Percentiles rank a stretch among this genome's conserved stretches.
These are phyloP conservation scores for Acronicta aceris DNA, from an alignment of 2,888 invertebrate species.

Conservation along the genomic window DNA sequence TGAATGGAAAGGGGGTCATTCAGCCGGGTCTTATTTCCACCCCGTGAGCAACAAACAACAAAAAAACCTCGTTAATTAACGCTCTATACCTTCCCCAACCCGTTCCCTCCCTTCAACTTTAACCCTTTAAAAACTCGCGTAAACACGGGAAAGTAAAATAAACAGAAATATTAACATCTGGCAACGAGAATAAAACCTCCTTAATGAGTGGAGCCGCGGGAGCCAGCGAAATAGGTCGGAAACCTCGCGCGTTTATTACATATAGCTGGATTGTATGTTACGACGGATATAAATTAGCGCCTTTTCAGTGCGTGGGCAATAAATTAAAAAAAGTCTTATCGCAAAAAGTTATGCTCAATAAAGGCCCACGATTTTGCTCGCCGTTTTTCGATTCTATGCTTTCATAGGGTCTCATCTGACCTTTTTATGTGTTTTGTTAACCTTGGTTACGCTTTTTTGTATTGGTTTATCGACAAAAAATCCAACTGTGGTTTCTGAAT, in stretches of 20 bases:
- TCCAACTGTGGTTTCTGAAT: background rate
- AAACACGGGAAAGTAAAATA: slow-evolving; percentile 59
- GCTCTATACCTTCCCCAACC: slow-evolving; percentile 35
- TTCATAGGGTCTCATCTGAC: background rate
- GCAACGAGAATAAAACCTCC: slow-evolving; percentile 57
- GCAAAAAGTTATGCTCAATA: slow-evolving; percentile 42
- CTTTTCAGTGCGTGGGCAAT: slow-evolving; percentile 43
- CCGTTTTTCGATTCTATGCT: background rate
- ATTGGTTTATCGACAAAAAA: background rate
- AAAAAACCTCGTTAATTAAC: slow-evolving; percentile 59
- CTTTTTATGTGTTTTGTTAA: background rate
- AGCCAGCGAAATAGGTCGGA: slow-evolving; percentile 40
- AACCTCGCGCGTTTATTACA: slow-evolving; percentile 50
- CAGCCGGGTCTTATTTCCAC: slow-evolving; percentile 52
- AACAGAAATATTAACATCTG: slow-evolving; percentile 63
- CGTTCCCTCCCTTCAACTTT: slow-evolving; percentile 32
- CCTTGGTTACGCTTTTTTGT: background rate
- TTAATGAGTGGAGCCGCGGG: slow-evolving; percentile 48
- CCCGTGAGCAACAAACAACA: slow-evolving; percentile 49
- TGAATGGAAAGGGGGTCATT: slow-evolving; percentile 46
- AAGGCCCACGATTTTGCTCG: slow-evolving; percentile 17
- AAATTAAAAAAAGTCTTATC: slow-evolving; percentile 50
- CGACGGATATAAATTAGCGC: slow-evolving; percentile 52
- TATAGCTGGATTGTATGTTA: slow-evolving; percentile 47
- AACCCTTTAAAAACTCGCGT: slow-evolving; percentile 59